Evolutionary conservation across 2,113 vertebrate species (phyloP).

Genomic region (Saccopteryx bilineata): DNA sequence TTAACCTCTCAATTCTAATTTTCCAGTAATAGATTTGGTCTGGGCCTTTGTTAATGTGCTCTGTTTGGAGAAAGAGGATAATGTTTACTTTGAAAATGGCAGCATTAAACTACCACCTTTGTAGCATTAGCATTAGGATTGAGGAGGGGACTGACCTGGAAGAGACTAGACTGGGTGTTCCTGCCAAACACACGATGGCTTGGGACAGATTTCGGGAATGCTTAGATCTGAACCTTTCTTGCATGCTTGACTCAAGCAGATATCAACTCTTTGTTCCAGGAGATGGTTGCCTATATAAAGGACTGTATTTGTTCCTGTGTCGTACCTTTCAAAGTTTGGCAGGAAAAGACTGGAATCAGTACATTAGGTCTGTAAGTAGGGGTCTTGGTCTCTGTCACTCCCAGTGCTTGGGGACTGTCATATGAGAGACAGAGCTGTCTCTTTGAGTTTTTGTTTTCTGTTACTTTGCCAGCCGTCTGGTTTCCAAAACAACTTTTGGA

Average conservation of each 20-base stretch:
- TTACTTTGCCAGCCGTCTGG: background rate
- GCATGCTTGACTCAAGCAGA: background rate
- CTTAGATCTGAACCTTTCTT: background rate
- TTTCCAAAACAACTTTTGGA: slow-evolving; percentile 51
- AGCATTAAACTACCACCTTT: background rate
- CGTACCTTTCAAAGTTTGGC: background rate
- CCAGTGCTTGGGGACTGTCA: background rate
- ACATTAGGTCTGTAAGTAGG: background rate
- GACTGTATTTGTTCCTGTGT: background rate
- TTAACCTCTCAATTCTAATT: background rate
- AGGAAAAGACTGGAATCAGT: background rate
- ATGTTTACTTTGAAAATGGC: background rate
- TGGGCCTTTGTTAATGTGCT: background rate
- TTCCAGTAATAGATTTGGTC: background rate
- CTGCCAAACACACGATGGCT: background rate
- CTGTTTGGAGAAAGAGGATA: background rate
- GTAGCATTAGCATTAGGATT: background rate
- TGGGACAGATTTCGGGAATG: background rate
- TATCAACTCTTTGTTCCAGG: background rate
- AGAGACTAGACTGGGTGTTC: background rate
- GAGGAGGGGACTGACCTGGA: background rate
- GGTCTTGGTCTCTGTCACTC: background rate
- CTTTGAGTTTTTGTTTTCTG: background rate
- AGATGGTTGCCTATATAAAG: background rate
- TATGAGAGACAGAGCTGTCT: background rate